Percentiles rank a stretch among this genome's conserved stretches.
phyloP scores from a whole-genome alignment of 1,140 invertebrate species.

The Streblospio benedicti region DNA sequence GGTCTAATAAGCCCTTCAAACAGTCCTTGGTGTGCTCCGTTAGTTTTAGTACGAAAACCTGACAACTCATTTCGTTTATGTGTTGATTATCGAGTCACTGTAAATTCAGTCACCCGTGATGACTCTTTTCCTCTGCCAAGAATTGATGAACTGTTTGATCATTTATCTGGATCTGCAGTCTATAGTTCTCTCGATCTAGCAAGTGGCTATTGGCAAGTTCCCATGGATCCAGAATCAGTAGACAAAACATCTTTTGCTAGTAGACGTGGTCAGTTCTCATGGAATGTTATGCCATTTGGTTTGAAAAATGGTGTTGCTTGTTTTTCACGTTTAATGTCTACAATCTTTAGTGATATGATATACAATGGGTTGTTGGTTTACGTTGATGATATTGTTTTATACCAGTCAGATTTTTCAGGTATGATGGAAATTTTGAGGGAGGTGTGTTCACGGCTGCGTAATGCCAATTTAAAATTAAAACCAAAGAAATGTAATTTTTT shows the following conservation, averaged over 20 bases:
- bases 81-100: slow-evolving; percentile 10
- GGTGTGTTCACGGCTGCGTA: too few species aligned
- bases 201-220: neutral
- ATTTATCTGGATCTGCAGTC: neutral
- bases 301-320: too few species aligned
- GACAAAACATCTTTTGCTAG: slow-evolving; percentile 3
- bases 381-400: too few species aligned
- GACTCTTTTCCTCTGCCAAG: slow-evolving; percentile 4
- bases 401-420: too few species aligned
- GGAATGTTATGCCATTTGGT: slow-evolving; percentile 1
- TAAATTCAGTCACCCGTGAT: slow-evolving; percentile 13
- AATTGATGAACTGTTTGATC: neutral
- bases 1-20: neutral
- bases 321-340: too few species aligned
- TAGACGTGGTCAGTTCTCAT: neutral
- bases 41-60: slow-evolving; percentile 1
- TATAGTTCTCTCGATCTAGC: slow-evolving; percentile 2
- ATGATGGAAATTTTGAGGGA: too few species aligned
- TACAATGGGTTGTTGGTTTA: too few species aligned
- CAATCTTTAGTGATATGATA: too few species aligned
- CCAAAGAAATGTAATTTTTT: too few species aligned
- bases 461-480: too few species aligned
- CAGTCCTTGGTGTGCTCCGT: neutral
- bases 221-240: neutral
- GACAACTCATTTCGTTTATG: slow-evolving; percentile 9